Evolutionary conservation across 2,797 vertebrate species (phyloP), one percentile per base, ranked within the genome.

Genomic region (Eremophila alpestris): DNA sequence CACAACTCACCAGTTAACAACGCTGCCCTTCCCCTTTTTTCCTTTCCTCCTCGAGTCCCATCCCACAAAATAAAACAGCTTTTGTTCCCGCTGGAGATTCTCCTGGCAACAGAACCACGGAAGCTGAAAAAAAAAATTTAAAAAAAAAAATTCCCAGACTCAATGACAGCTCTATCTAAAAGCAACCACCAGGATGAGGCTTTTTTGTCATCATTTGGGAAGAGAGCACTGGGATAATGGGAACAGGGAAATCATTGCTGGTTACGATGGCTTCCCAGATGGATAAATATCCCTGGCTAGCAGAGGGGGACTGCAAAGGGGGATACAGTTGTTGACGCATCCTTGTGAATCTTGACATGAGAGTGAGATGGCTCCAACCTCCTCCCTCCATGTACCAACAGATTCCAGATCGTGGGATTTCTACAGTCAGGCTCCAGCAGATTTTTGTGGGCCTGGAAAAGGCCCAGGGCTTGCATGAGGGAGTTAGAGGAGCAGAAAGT

Each of bases 101-200:
- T 90, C 70, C 86, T 84, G 92, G 88, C 90, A 95, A 82, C 83
- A 56, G 63, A 69, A 73, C 63, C 85, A 76, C 11, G 4, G 90
- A 91, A 87, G 88, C 70, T 78, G 36, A 59, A 48, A 55, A 10
- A 8, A 68, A 40, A 74, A 59, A 48, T 36, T 36, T 36, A 68
- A 41, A 32, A 12, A 34, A 58, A 13, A 16, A 32, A 52, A 13
- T 16, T 46, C 73, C 43, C 15, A 12, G 85, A 30, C 73, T 95
- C 90, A 87, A 48, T 69, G 85, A 73, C 67, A 91, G 78, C 92
- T 94, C 88, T 78, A 52, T 83, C 70, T 84, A 12, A 78, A 90
- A 55, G 40, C 34, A 73, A 29, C 23, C 27, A 9, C 18, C 21
- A 15, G 43, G 87, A 81, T 36, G 34, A 75, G 55, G 21, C 32